These are phyloP conservation scores for Pseudobourletiella spinata DNA, from an alignment of 1,140 invertebrate species.

Conservation along the genomic window DNA sequence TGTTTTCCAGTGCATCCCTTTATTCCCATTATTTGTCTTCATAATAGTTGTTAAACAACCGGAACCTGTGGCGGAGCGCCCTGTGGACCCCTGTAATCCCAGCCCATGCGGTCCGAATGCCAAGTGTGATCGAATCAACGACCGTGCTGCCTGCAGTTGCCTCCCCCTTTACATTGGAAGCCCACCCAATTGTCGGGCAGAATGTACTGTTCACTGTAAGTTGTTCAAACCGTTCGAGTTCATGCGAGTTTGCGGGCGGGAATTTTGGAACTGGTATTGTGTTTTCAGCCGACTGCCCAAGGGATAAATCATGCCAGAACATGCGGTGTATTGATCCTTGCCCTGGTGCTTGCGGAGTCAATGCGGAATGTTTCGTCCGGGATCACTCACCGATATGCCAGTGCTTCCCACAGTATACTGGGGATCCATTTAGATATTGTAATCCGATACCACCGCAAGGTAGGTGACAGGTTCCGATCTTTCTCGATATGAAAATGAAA, in stretches of 20 bases:
- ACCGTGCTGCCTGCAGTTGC: slow-evolving; percentile 54
- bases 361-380: slow-evolving; percentile 63
- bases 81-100: slow-evolving; percentile 67
- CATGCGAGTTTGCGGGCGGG: slow-evolving; percentile 52
- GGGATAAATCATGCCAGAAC: slow-evolving; percentile 39
- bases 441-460: slow-evolving; percentile 26
- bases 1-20: slow-evolving; percentile 48
- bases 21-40: slow-evolving; percentile 44
- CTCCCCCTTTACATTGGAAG: slow-evolving; percentile 46
- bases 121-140: slow-evolving; percentile 49
- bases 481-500: too few species aligned
- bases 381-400: slow-evolving; percentile 63
- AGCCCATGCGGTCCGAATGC: slow-evolving; percentile 64
- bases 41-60: slow-evolving; percentile 28
- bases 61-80: slow-evolving; percentile 41
- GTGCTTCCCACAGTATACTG: slow-evolving; percentile 61
- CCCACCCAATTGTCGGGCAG: slow-evolving; percentile 37
- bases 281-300: slow-evolving; percentile 49
- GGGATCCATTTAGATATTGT: slow-evolving; percentile 64
- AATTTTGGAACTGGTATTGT: slow-evolving; percentile 40
- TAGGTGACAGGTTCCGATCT: too few species aligned
- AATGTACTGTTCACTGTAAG: slow-evolving; percentile 47
- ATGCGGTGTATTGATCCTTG: slow-evolving; percentile 40
- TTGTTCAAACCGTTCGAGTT: slow-evolving; percentile 53
- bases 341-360: slow-evolving; percentile 44